phyloP scores from a whole-genome alignment of 1,140 invertebrate species.

The Grapholita molesta region DNA sequence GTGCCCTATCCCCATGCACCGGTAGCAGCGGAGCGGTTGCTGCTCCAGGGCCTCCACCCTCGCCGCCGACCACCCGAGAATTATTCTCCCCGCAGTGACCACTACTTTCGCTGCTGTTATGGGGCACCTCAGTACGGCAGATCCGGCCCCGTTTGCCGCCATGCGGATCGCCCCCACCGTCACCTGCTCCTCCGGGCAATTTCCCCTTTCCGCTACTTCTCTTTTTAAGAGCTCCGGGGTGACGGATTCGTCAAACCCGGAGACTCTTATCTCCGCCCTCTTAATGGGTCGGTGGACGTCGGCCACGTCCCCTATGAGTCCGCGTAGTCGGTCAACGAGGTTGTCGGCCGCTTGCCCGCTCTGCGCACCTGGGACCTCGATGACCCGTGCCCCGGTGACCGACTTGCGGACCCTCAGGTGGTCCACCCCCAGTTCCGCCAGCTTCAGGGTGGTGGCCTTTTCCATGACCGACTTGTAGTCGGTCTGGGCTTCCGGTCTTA shows the following conservation, averaged over 20 bases:
- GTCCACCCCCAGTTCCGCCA: too few relatives aligned
- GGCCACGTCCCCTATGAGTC: not conserved
- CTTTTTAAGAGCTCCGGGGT: not conserved
- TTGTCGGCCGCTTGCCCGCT: not conserved
- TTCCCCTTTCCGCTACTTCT: not conserved
- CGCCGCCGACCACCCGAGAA: not conserved
- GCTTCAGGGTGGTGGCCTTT: too few relatives aligned
- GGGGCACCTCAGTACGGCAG: not conserved
- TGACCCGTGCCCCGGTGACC: conserved; percentile 1
- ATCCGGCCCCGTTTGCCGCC: not conserved
- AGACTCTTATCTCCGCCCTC: not conserved
- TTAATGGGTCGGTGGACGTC: not conserved
- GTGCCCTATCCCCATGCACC: not conserved
- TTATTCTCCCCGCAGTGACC: not conserved
- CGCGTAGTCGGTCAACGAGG: not conserved
- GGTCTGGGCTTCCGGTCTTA: too few relatives aligned
- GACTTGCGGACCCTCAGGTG: too few relatives aligned
- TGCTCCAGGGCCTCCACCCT: not conserved
- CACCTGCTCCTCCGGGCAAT: not conserved
- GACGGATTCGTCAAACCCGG: conserved; percentile 13
- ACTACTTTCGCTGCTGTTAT: not conserved
- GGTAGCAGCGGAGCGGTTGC: too few relatives aligned
- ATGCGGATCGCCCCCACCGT: not conserved
- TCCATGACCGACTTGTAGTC: too few relatives aligned
- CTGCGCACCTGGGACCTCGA: not conserved